Evolutionary conservation across 1,140 invertebrate species (phyloP).

Genomic region (Bacillus rossius): DNA sequence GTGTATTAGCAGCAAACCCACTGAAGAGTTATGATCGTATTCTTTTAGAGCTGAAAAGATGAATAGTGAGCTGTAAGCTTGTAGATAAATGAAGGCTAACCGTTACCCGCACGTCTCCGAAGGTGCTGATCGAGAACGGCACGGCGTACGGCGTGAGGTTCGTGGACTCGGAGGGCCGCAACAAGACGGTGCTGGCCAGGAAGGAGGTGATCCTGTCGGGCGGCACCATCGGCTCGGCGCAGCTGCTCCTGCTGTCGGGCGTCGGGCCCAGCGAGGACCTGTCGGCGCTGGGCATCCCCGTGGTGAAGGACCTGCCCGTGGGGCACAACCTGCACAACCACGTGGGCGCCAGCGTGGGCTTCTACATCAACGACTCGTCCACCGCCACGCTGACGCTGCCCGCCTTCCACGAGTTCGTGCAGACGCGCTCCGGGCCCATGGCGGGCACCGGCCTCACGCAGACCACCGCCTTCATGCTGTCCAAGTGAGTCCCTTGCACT

Average conservation of each 20-base stretch:
- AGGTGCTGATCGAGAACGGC: too few species aligned
- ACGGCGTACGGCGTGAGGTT: slow-evolving; percentile 23
- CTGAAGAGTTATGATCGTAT: too few species aligned
- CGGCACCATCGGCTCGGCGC: slow-evolving; percentile 37
- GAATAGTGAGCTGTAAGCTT: too few species aligned
- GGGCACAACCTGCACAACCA: slow-evolving; percentile 52
- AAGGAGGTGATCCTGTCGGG: slow-evolving; percentile 39
- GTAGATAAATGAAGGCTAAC: too few species aligned
- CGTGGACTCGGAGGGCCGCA: slow-evolving; percentile 14
- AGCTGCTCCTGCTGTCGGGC: slow-evolving; percentile 47
- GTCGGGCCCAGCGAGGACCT: slow-evolving; percentile 44
- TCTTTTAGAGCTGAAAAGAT: too few species aligned
- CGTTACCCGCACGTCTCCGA: too few species aligned
- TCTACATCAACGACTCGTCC: slow-evolving; percentile 32
- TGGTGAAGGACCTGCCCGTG: slow-evolving; percentile 46
- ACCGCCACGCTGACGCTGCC: slow-evolving; percentile 30
- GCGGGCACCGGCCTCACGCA: slow-evolving; percentile 45
- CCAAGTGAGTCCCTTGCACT: slow-evolving; percentile 18
- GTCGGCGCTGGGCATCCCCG: slow-evolving; percentile 25
- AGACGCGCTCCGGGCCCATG: slow-evolving; percentile 39
- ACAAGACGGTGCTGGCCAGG: slow-evolving; percentile 11
- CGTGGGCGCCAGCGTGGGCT: slow-evolving; percentile 40
- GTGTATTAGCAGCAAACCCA: too few species aligned
- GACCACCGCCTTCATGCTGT: slow-evolving; percentile 38
- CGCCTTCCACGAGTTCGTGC: slow-evolving; percentile 38